Percentiles rank a stretch among this genome's conserved stretches.
Evolutionary conservation across 1,140 invertebrate genomes (phyloP).

Genomic region (Leguminivora glycinivorella): DNA sequence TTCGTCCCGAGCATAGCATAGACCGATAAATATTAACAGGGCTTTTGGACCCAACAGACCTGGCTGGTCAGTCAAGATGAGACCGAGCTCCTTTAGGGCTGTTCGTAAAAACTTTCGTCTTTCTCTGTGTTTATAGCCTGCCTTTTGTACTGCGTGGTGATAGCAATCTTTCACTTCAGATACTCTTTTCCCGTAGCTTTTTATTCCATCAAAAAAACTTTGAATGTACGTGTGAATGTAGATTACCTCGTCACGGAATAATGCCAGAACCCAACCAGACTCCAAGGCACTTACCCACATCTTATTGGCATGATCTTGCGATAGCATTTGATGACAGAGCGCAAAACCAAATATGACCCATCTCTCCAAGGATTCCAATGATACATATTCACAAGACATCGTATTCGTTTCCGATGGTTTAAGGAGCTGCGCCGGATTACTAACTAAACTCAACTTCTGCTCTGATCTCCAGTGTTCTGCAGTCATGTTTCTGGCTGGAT

Average conservation of each 20-base stretch:
- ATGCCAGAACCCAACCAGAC: slow-evolving; percentile 94
- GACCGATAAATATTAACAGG: slow-evolving; percentile 97
- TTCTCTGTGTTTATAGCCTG: slow-evolving; percentile 94
- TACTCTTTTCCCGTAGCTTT: slow-evolving; percentile 95
- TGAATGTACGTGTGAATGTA: slow-evolving; percentile 97
- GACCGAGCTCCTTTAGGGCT: slow-evolving; percentile 95
- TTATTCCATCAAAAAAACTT: slow-evolving; percentile 95
- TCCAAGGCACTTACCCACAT: slow-evolving; percentile 95
- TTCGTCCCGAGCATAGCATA: slow-evolving; percentile 97
- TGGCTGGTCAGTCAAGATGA: slow-evolving; percentile 98
- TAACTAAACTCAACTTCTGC: slow-evolving; percentile 95
- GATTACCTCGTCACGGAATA: slow-evolving; percentile 98
- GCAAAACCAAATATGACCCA: slow-evolving; percentile 98
- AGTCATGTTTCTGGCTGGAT: slow-evolving; percentile 92
- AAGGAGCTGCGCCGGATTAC: slow-evolving; percentile 93
- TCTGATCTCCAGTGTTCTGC: slow-evolving; percentile 97
- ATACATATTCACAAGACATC: slow-evolving; percentile 98
- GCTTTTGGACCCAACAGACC: slow-evolving; percentile 98
- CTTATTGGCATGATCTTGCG: slow-evolving; percentile 89
- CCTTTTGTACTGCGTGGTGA: slow-evolving; percentile 92
- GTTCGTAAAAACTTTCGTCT: slow-evolving; percentile 97
- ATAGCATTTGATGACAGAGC: slow-evolving; percentile 91
- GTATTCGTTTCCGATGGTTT: slow-evolving; percentile 97
- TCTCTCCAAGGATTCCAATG: slow-evolving; percentile 95
- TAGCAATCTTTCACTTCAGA: slow-evolving; percentile 97